Base-by-base conservation (phyloP, 1,140 invertebrate species). In the Ephestia elutella region DNA sequence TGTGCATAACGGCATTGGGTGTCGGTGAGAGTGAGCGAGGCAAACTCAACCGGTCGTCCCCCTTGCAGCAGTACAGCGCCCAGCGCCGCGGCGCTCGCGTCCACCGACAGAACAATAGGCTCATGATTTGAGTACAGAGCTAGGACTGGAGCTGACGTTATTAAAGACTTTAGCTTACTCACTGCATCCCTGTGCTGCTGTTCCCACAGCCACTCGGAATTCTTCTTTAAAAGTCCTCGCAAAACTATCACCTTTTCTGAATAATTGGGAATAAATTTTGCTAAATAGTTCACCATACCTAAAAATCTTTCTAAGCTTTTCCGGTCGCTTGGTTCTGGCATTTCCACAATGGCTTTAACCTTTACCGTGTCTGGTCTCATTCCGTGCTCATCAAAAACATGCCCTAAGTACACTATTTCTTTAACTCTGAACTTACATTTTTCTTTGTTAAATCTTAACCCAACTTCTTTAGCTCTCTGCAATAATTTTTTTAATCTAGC, bases 261-360 rank as follows among this genome's bases (percentile, higher is more conserved):
- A 17, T 83, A 71, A 63, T 90, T 65, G 1, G 30, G 30, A 10
- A 32, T 32, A 10, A 32, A 32, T 32, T 32, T 32, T n/a, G 65
- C 54, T 13, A 88, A 56, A 66, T 78, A 87, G 59, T 82, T 89
- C 7, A 83, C 2, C 86, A 10, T 10, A 7, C 30, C 87, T 32
- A 90, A 55, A 59, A 89, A 75, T 63, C 70, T 70, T 57, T 75
- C 58, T 4, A 91, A 55, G 11, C 86, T 69, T 59, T 75, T 80
- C 56, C 80, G 75, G 17, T 74, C 77, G 38, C 70, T 50, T 66
- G 71, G 62, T 62, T 60, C 20, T 50, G 66, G 54, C 63, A 70
- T 49, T 75, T 62, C 18, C 11, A 49, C 25, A 15, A 60, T 58
- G 0, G 63, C 63, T 9, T 49, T 44, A 10, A 60, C 21, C 35